Conservation (phyloP, 2,797 vertebrate species). For the Australoheros facetus region DNA sequence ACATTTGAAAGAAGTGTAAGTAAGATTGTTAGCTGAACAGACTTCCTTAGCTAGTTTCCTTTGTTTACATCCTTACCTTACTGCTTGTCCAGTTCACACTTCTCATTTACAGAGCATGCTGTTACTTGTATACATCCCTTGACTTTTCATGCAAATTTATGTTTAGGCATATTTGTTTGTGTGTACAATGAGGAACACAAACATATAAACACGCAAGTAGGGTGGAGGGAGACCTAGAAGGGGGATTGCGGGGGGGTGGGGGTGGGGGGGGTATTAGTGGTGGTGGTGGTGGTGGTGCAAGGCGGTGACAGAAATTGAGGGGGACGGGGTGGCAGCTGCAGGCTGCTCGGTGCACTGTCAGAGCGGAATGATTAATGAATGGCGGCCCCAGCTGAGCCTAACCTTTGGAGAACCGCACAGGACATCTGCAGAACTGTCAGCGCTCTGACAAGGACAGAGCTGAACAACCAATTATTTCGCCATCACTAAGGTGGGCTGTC, state of each 20-base stretch:
- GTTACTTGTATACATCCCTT: conserved; percentile 71
- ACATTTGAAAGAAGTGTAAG: conserved; percentile 43
- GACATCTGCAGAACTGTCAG: conserved; percentile 99
- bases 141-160: conserved; percentile 80
- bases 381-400: conserved; percentile 97
- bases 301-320: conserved; percentile 88
- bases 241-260: conserved; percentile 27
- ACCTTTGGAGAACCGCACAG: conserved; percentile 99
- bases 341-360: conserved; percentile 98
- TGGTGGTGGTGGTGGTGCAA: conserved; percentile 70
- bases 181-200: conserved; percentile 67
- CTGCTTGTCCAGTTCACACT: conserved; percentile 62
- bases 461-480: conserved; percentile 99
- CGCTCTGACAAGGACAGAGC: conserved; percentile 99
- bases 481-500: conserved; percentile 99
- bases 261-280: conserved; percentile 16
- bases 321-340: conserved; percentile 96
- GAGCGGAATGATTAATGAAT: conserved; percentile 99
- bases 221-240: conserved; percentile 68
- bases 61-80: conserved; percentile 68
- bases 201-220: conserved; percentile 63
- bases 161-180: conserved; percentile 78
- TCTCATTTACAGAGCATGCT: conserved; percentile 60
- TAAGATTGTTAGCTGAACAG: conserved; percentile 64
- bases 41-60: conserved; percentile 40